Base-by-base conservation (phyloP, 2,888 invertebrate species). In the Philereme vetulata region DNA sequence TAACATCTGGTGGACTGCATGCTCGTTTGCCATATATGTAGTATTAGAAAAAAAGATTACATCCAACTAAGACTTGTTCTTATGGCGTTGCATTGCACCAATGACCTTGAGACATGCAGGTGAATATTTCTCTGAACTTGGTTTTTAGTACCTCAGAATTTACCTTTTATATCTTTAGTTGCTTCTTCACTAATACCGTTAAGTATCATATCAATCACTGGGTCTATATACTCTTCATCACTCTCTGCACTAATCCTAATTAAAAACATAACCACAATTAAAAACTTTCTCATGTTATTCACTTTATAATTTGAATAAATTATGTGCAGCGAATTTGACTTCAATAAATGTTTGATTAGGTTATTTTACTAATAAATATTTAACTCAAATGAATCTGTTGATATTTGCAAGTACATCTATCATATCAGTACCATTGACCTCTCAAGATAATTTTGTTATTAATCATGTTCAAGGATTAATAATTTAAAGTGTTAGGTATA, bases 121-220 rank as follows among this genome's bases (percentile, higher is more conserved):
- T n/a, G n/a, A n/a, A n/a, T n/a, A 21, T 21, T 21, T 21, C 21
- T 21, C 21, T 21, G 21, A 21, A 21, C 21, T 21, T 21, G 21
- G 21, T 21, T 2, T 1, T 21, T 1, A 21, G 2, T 21, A 21
- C 21, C 21, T 21, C 21, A 21, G 21, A 21, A 67, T 47, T 63
- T 60, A 79, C 79, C 78, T 51, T 68, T 71, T 4, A 57, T 51
- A 50, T 62, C 56, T 58, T 74, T 74, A 0, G 51, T 58, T 8
- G 3, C 10, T 9, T 78, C 72, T 5, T 51, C 56, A 42, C 67
- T 69, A 5, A 62, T 74, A 5, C 80, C 82, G 47, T 82, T 81
- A 38, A 84, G 55, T 32, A 84, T 56, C 68, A 80, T 75, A 62
- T 80, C 71, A 0, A 84, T 69, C 3, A 82, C 67, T 2, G 77